Evolutionary conservation across 2,113 vertebrate species (phyloP), one percentile per base, ranked within the genome.

Genomic region (Poeciliopsis prolifica): DNA sequence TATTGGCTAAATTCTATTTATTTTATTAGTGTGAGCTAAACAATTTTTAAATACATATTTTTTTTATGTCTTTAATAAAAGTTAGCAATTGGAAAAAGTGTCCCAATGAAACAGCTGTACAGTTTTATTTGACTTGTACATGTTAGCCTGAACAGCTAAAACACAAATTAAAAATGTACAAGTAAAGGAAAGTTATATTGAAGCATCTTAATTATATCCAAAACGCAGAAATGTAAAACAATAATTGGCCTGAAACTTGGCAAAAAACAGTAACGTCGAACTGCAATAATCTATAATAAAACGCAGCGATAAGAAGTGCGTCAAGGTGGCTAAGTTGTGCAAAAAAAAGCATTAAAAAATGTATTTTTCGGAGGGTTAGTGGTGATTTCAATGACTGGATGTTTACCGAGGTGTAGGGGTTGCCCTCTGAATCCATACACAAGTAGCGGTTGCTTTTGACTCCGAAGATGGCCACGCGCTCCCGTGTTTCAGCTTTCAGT

Each of bases 321-420:
- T 78, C 75, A 73, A 72, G 48, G 12, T 30, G 2, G 42, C 4
- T 33, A 73, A 30, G 37, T 2, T 70, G 77, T 63, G 69, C 82
- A 80, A 90, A 65, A 15, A 66, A 1, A 29, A 61, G 28, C 3
- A 22, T 22, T 24, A 63, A 26, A 1, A 3, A 19, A 31, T 31
- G 7, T 22, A 3, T 31, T 31, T 30, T 63, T 63, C 7, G 6
- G 22, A 7, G 22, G 5, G n/a, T 54, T 9, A 19, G 14, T 63
- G 3, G 9, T 19, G 29, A 31, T 17, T 26, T 19, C 22, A 70
- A 37, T 37, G 1, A 28, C 65, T 11, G 17, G 26, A 68, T 33
- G 91, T 97, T 96, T 87, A 99, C 97, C 11, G 95, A 98, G 83
- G 96, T 97, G 82, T 96, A 98, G 24, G 96, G 91, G 73, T 94